These are phyloP conservation scores for Choristoneura rosaceana DNA, from an alignment of 2,888 invertebrate genomes.

Conservation along the genomic window DNA sequence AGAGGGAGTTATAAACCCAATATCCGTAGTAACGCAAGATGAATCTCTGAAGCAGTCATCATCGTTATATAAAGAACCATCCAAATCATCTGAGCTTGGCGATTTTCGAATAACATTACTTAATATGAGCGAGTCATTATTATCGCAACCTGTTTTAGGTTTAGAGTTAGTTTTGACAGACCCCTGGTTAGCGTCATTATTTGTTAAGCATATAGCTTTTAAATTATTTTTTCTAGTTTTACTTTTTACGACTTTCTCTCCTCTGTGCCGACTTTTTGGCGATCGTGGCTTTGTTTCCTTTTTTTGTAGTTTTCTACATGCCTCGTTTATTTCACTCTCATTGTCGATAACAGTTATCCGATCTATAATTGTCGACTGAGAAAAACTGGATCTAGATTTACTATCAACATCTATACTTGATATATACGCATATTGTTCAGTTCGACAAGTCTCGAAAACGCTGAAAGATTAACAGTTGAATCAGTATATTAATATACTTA, in stretches of 20 bases:
- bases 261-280: background rate
- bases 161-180: background rate
- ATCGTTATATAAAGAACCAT: background rate
- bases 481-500: too few relatives aligned
- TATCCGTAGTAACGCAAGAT: background rate
- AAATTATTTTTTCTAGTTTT: background rate
- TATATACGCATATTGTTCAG: constrained; percentile 72
- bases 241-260: constrained; percentile 12
- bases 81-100: background rate
- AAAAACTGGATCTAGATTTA: constrained; percentile 53
- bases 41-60: constrained; percentile 6
- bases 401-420: constrained; percentile 64
- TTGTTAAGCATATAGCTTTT: constrained; percentile 1
- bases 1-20: background rate
- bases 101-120: background rate
- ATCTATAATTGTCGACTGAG: constrained; percentile 68
- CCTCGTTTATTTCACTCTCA: constrained; percentile 54
- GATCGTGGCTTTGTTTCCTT: constrained; percentile 6
- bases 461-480: constrained; percentile 54
- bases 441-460: constrained; percentile 67
- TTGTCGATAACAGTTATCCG: constrained; percentile 74
- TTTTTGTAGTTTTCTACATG: constrained; percentile 49
- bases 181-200: background rate
- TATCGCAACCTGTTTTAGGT: background rate
- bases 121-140: constrained; percentile 2